Conservation (phyloP, 1,140 invertebrate genomes). For the Paraescarpia echinospica region DNA sequence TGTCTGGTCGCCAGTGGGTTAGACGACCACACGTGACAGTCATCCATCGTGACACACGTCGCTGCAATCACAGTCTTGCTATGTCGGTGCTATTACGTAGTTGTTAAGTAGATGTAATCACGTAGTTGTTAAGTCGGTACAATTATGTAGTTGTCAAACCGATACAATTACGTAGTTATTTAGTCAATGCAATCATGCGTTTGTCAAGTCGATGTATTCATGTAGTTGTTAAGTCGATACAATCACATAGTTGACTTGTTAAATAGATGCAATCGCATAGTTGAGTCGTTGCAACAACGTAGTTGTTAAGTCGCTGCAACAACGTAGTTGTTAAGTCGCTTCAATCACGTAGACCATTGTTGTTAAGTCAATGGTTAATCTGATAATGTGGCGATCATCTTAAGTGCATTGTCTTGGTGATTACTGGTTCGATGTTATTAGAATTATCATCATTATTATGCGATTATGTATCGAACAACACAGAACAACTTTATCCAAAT, state of each 20-base stretch:
- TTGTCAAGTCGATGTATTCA: no score
- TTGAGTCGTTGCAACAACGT: background rate
- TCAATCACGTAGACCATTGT: background rate
- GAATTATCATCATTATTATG: no score
- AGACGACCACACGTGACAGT: background rate
- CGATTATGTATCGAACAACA: no score
- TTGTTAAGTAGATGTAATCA: no score
- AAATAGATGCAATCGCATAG: background rate
- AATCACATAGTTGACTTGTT: background rate
- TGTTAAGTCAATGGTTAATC: no score
- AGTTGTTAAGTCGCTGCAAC: background rate
- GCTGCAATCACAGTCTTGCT: background rate
- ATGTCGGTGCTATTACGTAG: no score
- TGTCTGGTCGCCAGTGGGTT: constrained; percentile 29
- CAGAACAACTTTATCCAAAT: no score
- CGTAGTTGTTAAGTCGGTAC: background rate
- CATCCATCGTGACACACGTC: background rate
- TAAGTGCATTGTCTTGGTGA: no score
- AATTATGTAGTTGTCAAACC: background rate
- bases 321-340: background rate
- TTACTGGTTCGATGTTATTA: no score
- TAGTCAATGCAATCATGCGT: no score
- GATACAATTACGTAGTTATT: background rate
- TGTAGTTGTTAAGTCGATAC: background rate
- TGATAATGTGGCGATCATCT: no score